Percentiles rank a stretch among this genome's conserved stretches.
phyloP scores from a whole-genome alignment of 1,140 invertebrate genomes.

The Patella vulgata region DNA sequence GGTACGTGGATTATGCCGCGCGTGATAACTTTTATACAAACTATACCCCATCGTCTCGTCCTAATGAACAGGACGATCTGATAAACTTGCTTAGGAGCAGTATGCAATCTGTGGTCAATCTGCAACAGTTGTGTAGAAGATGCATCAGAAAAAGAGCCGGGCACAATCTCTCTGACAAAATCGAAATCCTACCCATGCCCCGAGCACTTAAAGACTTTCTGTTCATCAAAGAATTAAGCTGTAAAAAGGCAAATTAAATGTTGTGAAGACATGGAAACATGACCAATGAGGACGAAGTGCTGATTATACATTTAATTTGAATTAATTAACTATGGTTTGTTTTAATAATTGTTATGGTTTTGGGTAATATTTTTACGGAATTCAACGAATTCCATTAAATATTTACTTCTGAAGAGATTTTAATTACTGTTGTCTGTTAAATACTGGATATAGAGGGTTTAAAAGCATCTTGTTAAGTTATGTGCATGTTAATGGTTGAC shows the following conservation, averaged over 20 bases:
- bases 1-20: conserved; percentile 58
- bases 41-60: conserved; percentile 50
- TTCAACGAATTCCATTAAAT: too few relatives aligned
- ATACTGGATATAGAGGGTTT: too few relatives aligned
- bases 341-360: too few relatives aligned
- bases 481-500: too few relatives aligned
- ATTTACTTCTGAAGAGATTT: too few relatives aligned
- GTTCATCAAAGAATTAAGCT: conserved; percentile 53
- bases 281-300: too few relatives aligned
- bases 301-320: too few relatives aligned
- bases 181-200: conserved; percentile 55
- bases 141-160: conserved; percentile 57
- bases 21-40: conserved; percentile 53
- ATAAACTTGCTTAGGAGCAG: conserved; percentile 51
- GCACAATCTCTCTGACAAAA: conserved; percentile 51
- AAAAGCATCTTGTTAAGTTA: too few relatives aligned
- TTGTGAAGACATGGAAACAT: too few relatives aligned
- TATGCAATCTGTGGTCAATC: conserved; percentile 53
- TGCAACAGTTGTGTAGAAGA: conserved; percentile 59
- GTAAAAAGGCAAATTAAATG: conserved; percentile 39
- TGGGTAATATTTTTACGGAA: too few relatives aligned
- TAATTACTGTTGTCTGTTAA: too few relatives aligned
- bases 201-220: conserved; percentile 60
- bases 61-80: conserved; percentile 49
- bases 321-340: too few relatives aligned